Evolutionary conservation across 2,888 invertebrate species (phyloP).

Genomic region (Frankliniella intonsa): DNA sequence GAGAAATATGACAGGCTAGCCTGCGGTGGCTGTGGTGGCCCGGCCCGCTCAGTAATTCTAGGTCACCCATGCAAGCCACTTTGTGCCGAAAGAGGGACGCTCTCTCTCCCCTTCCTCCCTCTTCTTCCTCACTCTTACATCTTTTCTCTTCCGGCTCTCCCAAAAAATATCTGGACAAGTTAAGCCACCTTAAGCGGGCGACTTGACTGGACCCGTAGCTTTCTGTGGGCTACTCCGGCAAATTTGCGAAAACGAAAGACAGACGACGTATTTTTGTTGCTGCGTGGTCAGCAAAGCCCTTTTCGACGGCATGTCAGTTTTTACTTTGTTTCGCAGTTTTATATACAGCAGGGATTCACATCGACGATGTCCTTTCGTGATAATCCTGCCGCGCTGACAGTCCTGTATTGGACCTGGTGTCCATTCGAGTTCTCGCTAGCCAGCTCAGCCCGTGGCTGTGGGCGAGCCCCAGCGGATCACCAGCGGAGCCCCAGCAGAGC

Average conservation of each 20-base stretch:
- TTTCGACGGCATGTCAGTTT: neutral
- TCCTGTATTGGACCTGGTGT: no score
- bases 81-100: neutral
- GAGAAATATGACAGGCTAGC: slow-evolving; percentile 20
- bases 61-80: slow-evolving; percentile 25
- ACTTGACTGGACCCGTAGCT: neutral
- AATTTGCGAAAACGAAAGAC: neutral
- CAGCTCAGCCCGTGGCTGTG: no score
- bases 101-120: neutral
- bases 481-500: neutral
- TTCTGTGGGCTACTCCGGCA: no score
- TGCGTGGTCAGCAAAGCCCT: neutral
- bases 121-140: neutral
- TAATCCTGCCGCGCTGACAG: no score
- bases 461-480: no score
- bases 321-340: no score
- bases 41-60: slow-evolving; percentile 3
- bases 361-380: no score
- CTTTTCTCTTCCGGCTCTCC: neutral
- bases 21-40: neutral
- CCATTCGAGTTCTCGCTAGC: no score
- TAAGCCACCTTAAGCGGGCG: slow-evolving; percentile 3
- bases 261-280: neutral
- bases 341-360: no score
- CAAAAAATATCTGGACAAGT: slow-evolving; percentile 4